Evolutionary conservation across 2,797 vertebrate genomes (phyloP).

Genomic region (Falco naumanni): DNA sequence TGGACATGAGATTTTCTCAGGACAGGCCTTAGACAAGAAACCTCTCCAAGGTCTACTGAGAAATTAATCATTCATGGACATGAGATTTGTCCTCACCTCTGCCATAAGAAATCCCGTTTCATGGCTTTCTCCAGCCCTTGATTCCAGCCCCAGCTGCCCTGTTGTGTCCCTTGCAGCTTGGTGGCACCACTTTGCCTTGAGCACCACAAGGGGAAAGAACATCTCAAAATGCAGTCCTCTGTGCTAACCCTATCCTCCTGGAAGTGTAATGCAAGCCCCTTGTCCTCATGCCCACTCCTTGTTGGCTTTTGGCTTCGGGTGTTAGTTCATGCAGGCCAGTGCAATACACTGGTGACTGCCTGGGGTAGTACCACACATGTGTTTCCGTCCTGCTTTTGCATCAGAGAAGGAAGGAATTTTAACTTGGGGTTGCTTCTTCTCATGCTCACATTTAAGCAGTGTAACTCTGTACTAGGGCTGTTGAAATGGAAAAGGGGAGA

Average conservation of each 20-base stretch:
- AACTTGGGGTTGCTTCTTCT: background rate
- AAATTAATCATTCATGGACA: accelerated
- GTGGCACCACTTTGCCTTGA: background rate
- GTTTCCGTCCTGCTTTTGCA: background rate
- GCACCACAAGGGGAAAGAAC: background rate
- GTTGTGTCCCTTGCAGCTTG: background rate
- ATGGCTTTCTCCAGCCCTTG: background rate
- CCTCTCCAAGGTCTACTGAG: background rate
- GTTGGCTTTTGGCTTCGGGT: background rate
- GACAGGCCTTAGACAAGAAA: background rate
- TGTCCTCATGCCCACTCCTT: background rate
- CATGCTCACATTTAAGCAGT: background rate
- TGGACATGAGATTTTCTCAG: background rate
- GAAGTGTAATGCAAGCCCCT: background rate
- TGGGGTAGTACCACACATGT: background rate
- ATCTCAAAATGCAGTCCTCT: background rate
- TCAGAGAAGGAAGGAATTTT: background rate
- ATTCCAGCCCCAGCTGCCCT: background rate
- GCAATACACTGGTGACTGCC: background rate
- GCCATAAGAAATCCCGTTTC: background rate
- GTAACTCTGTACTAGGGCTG: background rate
- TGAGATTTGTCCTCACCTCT: background rate
- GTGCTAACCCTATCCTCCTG: background rate
- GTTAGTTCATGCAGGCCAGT: background rate
- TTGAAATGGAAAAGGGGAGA: background rate